Percentiles rank a stretch among this genome's conserved stretches.
Evolutionary conservation across 2,797 vertebrate species (phyloP).

Genomic region (Halcyon smyrnensis): DNA sequence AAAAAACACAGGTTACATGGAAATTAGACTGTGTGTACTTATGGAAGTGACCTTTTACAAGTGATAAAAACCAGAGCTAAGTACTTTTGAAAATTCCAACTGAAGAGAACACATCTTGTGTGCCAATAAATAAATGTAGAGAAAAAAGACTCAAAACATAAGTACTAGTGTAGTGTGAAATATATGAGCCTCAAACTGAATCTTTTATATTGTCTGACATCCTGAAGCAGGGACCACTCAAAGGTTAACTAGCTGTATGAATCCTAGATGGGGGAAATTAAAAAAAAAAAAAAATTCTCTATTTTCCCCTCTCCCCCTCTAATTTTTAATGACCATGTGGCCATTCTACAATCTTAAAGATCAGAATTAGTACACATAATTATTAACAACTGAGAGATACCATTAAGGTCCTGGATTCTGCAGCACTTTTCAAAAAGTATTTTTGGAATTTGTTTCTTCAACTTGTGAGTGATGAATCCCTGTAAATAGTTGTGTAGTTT

Average conservation of each 20-base stretch:
- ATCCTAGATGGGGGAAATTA: neutral
- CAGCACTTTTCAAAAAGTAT: neutral
- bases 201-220: neutral
- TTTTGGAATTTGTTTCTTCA: neutral
- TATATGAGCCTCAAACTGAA: neutral
- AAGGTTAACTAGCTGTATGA: neutral
- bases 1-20: neutral
- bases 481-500: neutral
- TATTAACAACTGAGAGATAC: neutral
- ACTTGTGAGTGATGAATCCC: neutral
- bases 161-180: neutral
- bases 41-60: neutral
- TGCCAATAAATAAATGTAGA: neutral
- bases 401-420: neutral
- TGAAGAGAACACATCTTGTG: neutral
- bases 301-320: rapidly evolving
- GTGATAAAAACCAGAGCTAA: neutral
- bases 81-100: neutral
- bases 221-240: neutral
- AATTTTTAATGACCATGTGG: neutral
- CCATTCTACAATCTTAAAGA: neutral
- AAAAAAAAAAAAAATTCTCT: neutral
- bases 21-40: neutral
- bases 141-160: neutral
- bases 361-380: neutral